Percentiles rank a stretch among this genome's conserved stretches.
Evolutionary conservation across 1,140 invertebrate species (phyloP).

Genomic region (Acyrthosiphon pisum): DNA sequence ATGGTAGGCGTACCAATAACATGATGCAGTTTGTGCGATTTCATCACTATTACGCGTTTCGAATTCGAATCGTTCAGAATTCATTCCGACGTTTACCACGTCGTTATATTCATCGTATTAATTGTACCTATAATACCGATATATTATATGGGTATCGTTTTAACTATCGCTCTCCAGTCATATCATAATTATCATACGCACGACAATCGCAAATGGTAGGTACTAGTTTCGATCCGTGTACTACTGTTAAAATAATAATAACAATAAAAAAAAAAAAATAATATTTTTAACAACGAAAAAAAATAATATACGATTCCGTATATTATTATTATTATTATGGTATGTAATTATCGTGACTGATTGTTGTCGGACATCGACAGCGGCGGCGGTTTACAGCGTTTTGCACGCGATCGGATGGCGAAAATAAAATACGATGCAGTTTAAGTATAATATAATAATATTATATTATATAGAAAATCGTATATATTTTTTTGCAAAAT

Average conservation of each 20-base stretch:
- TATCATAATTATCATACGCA: neutral
- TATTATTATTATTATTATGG: neutral
- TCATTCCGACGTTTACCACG: neutral
- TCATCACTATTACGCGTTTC: neutral
- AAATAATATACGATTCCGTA: neutral
- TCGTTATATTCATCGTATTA: neutral
- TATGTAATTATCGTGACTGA: neutral
- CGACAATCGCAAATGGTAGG: neutral
- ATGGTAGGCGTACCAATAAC: neutral
- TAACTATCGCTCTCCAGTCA: neutral
- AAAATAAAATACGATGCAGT: neutral
- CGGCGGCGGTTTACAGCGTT: neutral
- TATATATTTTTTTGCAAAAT: neutral
- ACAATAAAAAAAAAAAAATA: neutral
- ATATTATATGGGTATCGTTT: neutral
- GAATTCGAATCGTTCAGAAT: neutral
- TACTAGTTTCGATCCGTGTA: neutral
- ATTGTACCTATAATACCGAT: neutral
- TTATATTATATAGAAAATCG: neutral
- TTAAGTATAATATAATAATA: neutral
- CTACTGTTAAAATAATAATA: neutral
- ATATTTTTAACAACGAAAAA: neutral
- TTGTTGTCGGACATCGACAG: conserved; percentile 1
- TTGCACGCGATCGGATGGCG: neutral
- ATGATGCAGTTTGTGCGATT: neutral